Evolutionary conservation across 2,113 vertebrate species (phyloP).

Genomic region (Upupa epops): DNA sequence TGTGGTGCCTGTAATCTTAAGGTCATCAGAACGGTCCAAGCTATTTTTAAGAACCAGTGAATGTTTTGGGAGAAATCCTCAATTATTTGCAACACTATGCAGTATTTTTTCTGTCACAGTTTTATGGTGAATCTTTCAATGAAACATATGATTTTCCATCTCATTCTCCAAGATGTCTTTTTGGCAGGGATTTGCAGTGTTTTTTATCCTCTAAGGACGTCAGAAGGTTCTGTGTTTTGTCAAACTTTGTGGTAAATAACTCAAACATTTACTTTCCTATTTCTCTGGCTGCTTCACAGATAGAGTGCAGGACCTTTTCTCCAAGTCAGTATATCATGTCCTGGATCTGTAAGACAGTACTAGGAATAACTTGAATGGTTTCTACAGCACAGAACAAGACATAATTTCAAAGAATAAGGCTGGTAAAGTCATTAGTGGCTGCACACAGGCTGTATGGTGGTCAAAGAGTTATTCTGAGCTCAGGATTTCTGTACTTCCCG

Average conservation of each 20-base stretch:
- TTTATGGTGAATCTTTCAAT: slow-evolving; percentile 12
- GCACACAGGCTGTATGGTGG: background rate
- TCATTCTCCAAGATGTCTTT: slow-evolving; percentile 37
- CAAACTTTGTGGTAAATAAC: slow-evolving; percentile 55
- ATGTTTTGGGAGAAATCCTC: slow-evolving; percentile 4
- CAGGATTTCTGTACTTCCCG: background rate
- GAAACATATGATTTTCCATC: slow-evolving; percentile 45
- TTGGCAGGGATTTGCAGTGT: slow-evolving; percentile 26
- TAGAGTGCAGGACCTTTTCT: slow-evolving; percentile 43
- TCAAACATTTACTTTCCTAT: slow-evolving; percentile 54
- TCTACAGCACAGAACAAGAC: background rate
- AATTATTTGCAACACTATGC: background rate
- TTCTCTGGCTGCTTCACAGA: slow-evolving; percentile 39
- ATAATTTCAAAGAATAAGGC: background rate
- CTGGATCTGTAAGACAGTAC: background rate
- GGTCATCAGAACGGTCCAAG: background rate
- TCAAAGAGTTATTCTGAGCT: background rate
- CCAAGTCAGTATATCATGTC: slow-evolving; percentile 34
- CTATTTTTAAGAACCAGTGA: background rate
- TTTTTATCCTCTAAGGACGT: slow-evolving; percentile 42
- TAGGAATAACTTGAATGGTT: background rate
- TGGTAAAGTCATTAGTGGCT: slow-evolving; percentile 5
- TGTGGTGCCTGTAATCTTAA: background rate
- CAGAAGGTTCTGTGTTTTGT: slow-evolving; percentile 55
- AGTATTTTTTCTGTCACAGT: background rate